A percentile compares a stretch with the other conserved stretches of the same genome.
These are phyloP conservation scores for Morone saxatilis DNA, from an alignment of 2,113 vertebrate genomes.

Conservation along the genomic window DNA sequence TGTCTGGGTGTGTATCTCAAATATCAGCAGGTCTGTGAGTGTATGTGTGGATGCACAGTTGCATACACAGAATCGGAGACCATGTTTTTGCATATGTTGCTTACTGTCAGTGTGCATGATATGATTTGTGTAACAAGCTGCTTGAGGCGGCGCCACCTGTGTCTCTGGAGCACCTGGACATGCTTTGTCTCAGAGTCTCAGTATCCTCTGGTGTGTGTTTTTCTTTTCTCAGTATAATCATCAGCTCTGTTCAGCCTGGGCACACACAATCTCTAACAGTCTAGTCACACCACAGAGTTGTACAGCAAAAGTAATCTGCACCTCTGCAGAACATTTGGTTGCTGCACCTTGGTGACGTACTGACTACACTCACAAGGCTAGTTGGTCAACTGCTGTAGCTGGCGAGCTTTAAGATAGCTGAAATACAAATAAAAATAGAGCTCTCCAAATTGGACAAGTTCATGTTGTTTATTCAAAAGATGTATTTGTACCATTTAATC, in stretches of 20 bases:
- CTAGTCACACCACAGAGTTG: background rate
- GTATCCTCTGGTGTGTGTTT: background rate
- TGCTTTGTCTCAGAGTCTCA: background rate
- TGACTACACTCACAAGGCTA: background rate
- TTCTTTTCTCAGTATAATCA: background rate
- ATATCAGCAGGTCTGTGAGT: conserved; percentile 23
- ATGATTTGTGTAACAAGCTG: conserved; percentile 37
- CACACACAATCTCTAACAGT: background rate
- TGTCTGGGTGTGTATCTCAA: conserved; percentile 18
- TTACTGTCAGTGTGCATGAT: conserved; percentile 14
- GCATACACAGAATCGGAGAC: background rate
- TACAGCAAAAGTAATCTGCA: background rate
- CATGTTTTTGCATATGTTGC: conserved; percentile 26
- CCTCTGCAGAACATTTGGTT: background rate
- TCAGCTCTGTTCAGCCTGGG: conserved; percentile 10
- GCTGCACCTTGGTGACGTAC: background rate
- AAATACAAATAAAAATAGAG: too few species aligned
- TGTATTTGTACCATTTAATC: background rate
- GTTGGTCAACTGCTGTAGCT: too few species aligned
- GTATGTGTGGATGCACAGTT: background rate
- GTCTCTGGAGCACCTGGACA: conserved; percentile 25
- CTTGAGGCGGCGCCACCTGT: conserved; percentile 13
- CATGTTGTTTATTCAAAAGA: background rate
- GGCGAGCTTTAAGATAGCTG: too few species aligned
- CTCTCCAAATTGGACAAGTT: too few species aligned